phyloP scores from a whole-genome alignment of 1,140 invertebrate genomes.

The Lepidurus arcticus region DNA sequence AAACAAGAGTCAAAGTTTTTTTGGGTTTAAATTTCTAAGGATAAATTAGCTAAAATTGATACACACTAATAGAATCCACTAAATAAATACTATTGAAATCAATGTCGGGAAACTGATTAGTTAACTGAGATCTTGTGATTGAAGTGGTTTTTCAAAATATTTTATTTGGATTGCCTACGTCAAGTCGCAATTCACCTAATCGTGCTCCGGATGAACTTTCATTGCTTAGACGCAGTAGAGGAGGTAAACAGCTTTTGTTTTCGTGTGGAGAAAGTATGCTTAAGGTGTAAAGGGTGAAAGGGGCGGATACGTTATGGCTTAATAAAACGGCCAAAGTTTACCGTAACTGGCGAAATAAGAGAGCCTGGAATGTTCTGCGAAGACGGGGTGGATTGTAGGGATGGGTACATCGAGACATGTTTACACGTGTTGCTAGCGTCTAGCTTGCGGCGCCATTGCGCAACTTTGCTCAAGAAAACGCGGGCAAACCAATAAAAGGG shows the following conservation, averaged over 20 bases:
- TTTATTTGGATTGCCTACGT: no score
- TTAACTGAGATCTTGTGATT: no score
- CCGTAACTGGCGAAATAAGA: background rate
- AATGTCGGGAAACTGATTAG: no score
- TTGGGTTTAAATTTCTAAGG: no score
- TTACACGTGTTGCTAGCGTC: background rate
- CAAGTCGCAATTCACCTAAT: no score
- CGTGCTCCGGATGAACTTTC: background rate
- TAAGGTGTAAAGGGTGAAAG: background rate
- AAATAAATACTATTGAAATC: no score
- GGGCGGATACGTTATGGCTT: background rate
- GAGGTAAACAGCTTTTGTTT: background rate
- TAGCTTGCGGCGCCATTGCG: background rate
- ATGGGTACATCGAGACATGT: background rate
- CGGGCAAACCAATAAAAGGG: background rate
- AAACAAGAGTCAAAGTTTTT: no score
- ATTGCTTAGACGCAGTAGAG: background rate
- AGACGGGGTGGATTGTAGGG: background rate
- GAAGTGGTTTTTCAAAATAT: no score
- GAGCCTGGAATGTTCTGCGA: background rate
- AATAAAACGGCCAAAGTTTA: background rate
- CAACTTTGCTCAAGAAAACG: background rate
- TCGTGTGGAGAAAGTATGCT: background rate
- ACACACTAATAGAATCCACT: no score
- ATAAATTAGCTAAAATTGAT: no score